Evolutionary conservation across 2,113 vertebrate species (phyloP).

Genomic region (Pseudorasbora parva): DNA sequence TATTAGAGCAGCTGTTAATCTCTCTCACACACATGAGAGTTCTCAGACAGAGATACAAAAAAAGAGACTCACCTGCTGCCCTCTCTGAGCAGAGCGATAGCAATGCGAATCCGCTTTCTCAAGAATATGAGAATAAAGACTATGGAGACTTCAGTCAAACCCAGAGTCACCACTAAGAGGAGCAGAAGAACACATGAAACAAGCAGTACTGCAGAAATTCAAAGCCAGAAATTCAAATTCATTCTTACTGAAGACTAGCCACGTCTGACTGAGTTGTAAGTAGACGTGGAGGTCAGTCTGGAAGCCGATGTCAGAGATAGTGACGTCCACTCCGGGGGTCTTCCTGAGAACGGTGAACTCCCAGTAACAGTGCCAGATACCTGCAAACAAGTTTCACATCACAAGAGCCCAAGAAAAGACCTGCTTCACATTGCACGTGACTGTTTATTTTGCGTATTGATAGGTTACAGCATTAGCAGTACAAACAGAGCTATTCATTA

Average conservation of each 20-base stretch:
- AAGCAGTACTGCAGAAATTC: neutral
- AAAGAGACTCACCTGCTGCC: slow-evolving; percentile 85
- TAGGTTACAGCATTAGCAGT: too few relatives aligned
- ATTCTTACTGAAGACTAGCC: slow-evolving; percentile 83
- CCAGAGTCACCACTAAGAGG: slow-evolving; percentile 82
- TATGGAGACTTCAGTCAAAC: slow-evolving; percentile 78
- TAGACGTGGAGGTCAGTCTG: slow-evolving; percentile 85
- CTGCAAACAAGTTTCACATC: slow-evolving; percentile 59
- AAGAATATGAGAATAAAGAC: slow-evolving; percentile 86
- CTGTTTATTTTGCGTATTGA: too few relatives aligned
- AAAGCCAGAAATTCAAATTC: neutral
- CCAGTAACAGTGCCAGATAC: slow-evolving; percentile 85
- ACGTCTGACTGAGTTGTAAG: slow-evolving; percentile 86
- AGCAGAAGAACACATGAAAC: slow-evolving; percentile 11
- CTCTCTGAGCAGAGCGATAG: slow-evolving; percentile 87
- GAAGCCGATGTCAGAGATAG: slow-evolving; percentile 83
- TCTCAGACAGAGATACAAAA: neutral
- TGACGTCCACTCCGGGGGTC: slow-evolving; percentile 76
- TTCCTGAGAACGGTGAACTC: slow-evolving; percentile 76
- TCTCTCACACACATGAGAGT: slow-evolving; percentile 47
- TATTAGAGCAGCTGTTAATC: neutral
- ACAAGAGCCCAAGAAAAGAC: too few relatives aligned
- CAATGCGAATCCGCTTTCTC: slow-evolving; percentile 81
- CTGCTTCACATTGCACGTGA: too few relatives aligned
- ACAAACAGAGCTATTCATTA: too few relatives aligned